phyloP scores from a whole-genome alignment of 2,888 invertebrate genomes.

The Scrobipalpa costella region DNA sequence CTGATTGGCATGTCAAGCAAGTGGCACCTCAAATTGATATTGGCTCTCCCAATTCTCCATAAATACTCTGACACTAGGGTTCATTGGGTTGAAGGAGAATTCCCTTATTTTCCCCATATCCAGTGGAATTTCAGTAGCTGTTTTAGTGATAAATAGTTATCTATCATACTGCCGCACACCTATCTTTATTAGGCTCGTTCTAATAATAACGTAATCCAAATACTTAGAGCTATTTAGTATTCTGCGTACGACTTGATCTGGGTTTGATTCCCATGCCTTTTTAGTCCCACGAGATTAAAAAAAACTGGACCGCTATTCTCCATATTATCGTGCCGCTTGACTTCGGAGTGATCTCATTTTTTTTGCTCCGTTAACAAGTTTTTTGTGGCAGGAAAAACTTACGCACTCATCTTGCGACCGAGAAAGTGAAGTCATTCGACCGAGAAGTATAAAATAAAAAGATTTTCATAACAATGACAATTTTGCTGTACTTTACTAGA shows the following conservation, averaged over 20 bases:
- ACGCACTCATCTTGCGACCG: conserved; percentile 53
- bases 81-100: too few relatives aligned
- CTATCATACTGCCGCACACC: background rate
- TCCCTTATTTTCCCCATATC: too few relatives aligned
- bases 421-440: conserved; percentile 59
- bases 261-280: conserved; percentile 24
- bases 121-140: too few relatives aligned
- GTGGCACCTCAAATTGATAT: too few relatives aligned
- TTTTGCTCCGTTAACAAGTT: conserved; percentile 57
- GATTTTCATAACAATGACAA: conserved; percentile 11
- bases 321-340: conserved; percentile 16
- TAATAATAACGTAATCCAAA: background rate
- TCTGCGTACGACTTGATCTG: conserved; percentile 1
- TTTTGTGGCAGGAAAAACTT: conserved; percentile 58
- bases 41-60: too few relatives aligned
- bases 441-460: conserved; percentile 46
- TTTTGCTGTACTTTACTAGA: background rate
- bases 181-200: background rate
- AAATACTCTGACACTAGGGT: too few relatives aligned
- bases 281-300: conserved; percentile 11
- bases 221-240: background rate
- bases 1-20: too few relatives aligned
- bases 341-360: conserved; percentile 50
- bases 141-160: background rate
- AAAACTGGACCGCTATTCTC: conserved; percentile 27